Percentiles rank a stretch among this genome's conserved stretches.
Conservation (phyloP, 2,888 invertebrate genomes). For the Neoscelio sp. region DNA sequence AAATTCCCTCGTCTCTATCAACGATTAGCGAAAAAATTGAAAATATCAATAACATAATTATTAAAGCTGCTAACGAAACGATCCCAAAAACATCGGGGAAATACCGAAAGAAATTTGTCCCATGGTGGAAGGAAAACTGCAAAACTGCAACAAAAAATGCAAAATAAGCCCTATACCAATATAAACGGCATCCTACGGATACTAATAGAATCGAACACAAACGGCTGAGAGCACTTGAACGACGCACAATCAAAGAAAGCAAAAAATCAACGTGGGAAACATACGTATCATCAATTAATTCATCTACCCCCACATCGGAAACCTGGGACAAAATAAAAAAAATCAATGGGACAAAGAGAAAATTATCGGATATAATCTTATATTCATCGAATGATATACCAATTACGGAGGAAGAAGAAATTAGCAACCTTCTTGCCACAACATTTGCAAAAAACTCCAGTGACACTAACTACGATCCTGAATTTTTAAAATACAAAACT, state of each 20-base stretch:
- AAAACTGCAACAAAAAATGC: not conserved
- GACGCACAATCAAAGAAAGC: constrained; percentile 42
- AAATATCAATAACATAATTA: constrained; percentile 41
- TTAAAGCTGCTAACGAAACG: constrained; percentile 34
- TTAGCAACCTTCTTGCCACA: constrained; percentile 32
- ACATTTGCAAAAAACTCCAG: constrained; percentile 8
- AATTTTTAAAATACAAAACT: too few relatives aligned
- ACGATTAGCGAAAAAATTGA: too few relatives aligned
- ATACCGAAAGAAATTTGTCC: constrained; percentile 1
- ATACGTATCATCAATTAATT: constrained; percentile 7
- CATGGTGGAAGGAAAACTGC: constrained; percentile 38
- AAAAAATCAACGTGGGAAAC: constrained; percentile 44
- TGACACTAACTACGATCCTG: not conserved
- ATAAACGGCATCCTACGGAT: constrained; percentile 11
- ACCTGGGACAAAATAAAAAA: constrained; percentile 30
- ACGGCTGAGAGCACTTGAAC: not conserved
- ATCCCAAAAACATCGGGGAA: constrained; percentile 35
- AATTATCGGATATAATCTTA: not conserved
- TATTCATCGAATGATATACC: not conserved
- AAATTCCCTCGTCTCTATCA: too few relatives aligned
- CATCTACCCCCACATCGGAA: not conserved
- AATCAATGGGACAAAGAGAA: constrained; percentile 14
- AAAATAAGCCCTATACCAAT: constrained; percentile 15
- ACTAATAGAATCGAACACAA: constrained; percentile 28
- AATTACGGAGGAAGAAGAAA: constrained; percentile 53